These are phyloP conservation scores for Conopomorpha cramerella DNA, from an alignment of 1,140 invertebrate species.

Conservation along the genomic window DNA sequence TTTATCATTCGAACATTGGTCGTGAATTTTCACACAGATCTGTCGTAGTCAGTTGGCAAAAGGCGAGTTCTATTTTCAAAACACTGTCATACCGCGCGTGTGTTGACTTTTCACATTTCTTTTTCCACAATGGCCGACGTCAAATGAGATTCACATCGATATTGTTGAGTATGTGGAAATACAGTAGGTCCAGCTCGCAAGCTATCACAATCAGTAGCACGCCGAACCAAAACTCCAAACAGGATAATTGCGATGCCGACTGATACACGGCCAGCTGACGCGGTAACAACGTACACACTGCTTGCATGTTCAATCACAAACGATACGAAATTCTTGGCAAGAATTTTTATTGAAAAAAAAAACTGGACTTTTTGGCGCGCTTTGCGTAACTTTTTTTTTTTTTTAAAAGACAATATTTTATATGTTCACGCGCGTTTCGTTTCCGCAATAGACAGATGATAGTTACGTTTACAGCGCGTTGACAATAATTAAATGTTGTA, in stretches of 20 bases:
- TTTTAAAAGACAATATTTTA: no score
- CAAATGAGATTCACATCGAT: conserved; percentile 14
- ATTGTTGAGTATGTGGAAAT: conserved; percentile 36
- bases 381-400: no score
- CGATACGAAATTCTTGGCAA: no score
- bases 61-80: conserved; percentile 16
- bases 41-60: conserved; percentile 9
- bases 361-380: no score
- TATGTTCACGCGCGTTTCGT: no score
- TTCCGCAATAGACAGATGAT: no score
- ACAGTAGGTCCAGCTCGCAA: conserved; percentile 53
- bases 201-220: conserved; percentile 40
- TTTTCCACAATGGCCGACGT: conserved; percentile 3
- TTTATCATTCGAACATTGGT: conserved; percentile 13
- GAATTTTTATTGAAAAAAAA: no score
- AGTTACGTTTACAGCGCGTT: no score
- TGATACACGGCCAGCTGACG: conserved; percentile 17
- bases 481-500: no score
- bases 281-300: conserved; percentile 33
- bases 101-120: no score
- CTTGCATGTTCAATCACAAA: no score
- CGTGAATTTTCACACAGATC: background rate
- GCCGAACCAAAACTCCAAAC: conserved; percentile 52
- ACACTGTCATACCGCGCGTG: conserved; percentile 5
- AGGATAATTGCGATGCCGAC: conserved; percentile 24